Evolutionary conservation across 2,113 vertebrate species (phyloP).

Genomic region (Cacatua alba): DNA sequence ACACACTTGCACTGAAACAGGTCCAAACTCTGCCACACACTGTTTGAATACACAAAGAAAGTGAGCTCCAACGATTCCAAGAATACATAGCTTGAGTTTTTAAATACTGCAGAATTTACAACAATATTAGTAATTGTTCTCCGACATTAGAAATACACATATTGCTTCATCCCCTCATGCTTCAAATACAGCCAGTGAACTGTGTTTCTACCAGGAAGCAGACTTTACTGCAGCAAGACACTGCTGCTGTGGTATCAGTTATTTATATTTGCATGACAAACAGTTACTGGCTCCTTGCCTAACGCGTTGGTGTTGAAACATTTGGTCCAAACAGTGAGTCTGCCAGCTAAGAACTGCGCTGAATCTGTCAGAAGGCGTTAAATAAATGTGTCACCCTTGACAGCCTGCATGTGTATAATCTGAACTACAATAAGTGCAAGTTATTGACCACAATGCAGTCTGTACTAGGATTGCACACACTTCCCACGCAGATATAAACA

Average conservation of each 20-base stretch:
- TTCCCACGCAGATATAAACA: slow-evolving; percentile 20
- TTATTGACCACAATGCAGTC: slow-evolving; percentile 41
- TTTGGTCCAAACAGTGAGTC: slow-evolving; percentile 80
- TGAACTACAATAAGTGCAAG: slow-evolving; percentile 25
- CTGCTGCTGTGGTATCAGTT: slow-evolving; percentile 46
- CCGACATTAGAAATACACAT: neutral
- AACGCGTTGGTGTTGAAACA: slow-evolving; percentile 75
- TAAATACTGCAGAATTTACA: neutral
- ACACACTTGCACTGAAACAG: neutral
- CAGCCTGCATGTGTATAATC: slow-evolving; percentile 58
- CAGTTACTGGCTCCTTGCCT: slow-evolving; percentile 64
- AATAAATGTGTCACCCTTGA: slow-evolving; percentile 66
- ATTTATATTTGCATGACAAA: slow-evolving; percentile 72
- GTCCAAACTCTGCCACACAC: neutral
- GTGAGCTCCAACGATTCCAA: neutral
- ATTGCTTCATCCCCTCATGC: neutral
- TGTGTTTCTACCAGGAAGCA: neutral
- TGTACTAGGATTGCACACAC: neutral
- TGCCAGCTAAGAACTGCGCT: slow-evolving; percentile 81
- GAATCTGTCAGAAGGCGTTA: slow-evolving; percentile 81
- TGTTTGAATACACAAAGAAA: neutral
- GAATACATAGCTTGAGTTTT: neutral
- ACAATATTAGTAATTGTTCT: neutral
- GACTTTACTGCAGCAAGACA: slow-evolving; percentile 36
- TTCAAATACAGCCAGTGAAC: neutral